Evolutionary conservation across 2,113 vertebrate species (phyloP).

Genomic region (Rhombomys opimus): DNA sequence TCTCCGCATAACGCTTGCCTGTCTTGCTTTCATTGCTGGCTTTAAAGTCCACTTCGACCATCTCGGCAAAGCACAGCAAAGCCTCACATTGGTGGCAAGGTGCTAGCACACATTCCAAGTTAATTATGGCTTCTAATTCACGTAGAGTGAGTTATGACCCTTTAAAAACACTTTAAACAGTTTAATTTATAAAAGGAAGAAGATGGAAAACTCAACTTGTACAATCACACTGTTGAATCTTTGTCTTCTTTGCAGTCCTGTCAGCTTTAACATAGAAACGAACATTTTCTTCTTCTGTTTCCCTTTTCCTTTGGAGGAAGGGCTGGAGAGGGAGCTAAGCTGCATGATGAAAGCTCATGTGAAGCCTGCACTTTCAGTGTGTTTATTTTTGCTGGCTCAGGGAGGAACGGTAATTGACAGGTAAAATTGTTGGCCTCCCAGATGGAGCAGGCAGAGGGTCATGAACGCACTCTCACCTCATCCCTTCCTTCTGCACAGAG

Average conservation of each 20-base stretch:
- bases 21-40: background rate
- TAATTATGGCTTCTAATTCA: slow-evolving; percentile 29
- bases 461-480: background rate
- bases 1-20: background rate
- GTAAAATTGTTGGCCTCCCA: slow-evolving; percentile 23
- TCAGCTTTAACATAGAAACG: slow-evolving; percentile 1
- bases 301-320: background rate
- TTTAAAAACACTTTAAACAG: background rate
- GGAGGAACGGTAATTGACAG: slow-evolving; percentile 21
- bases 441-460: background rate
- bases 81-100: background rate
- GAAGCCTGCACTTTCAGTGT: slow-evolving; percentile 6
- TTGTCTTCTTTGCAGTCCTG: background rate
- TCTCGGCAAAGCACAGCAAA: background rate
- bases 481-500: rapidly evolving
- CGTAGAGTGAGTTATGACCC: background rate
- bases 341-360: slow-evolving; percentile 48
- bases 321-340: background rate
- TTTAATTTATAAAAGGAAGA: slow-evolving; percentile 16
- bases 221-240: background rate
- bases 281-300: background rate
- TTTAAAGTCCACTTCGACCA: background rate
- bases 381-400: slow-evolving; percentile 71
- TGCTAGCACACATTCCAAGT: slow-evolving; percentile 1
- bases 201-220: background rate